phyloP scores from a whole-genome alignment of 2,888 invertebrate species.

The Ametastegia equiseti region DNA sequence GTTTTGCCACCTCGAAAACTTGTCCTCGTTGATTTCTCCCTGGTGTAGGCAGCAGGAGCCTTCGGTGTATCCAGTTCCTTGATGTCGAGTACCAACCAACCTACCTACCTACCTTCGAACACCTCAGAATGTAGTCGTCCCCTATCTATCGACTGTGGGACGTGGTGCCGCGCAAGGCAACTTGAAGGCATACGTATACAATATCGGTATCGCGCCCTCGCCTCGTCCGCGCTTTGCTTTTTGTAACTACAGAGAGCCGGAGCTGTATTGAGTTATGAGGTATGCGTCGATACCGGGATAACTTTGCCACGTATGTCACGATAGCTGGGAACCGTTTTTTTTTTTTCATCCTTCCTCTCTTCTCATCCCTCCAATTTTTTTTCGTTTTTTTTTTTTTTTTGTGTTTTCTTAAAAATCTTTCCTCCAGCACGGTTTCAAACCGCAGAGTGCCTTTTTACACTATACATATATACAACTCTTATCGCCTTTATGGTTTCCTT shows the following conservation, averaged over 20 bases:
- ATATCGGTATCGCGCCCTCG: slow-evolving; percentile 27
- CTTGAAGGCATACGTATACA: slow-evolving; percentile 26
- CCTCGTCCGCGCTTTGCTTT: slow-evolving; percentile 27
- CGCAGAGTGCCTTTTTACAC: neutral
- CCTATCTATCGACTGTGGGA: slow-evolving; percentile 40
- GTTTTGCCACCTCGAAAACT: slow-evolving; percentile 31
- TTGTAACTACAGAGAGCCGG: slow-evolving; percentile 1
- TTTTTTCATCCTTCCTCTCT: too few species aligned
- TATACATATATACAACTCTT: too few species aligned
- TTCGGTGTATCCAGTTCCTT: neutral
- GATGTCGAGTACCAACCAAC: neutral
- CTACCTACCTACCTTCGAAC: slow-evolving; percentile 10
- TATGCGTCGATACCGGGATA: slow-evolving; percentile 47
- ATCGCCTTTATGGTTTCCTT: slow-evolving; percentile 11
- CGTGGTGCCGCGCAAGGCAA: slow-evolving; percentile 23
- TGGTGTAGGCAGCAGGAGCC: neutral
- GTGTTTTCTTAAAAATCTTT: neutral
- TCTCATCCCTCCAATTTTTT: too few species aligned
- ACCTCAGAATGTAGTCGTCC: slow-evolving; percentile 42
- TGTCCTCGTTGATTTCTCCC: slow-evolving; percentile 12
- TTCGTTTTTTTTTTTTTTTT: neutral
- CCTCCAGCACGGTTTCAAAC: neutral
- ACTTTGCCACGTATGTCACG: slow-evolving; percentile 46
- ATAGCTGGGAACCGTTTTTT: slow-evolving; percentile 40
- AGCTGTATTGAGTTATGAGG: slow-evolving; percentile 43